A percentile compares a stretch with the other conserved stretches of the same genome.
Conservation (phyloP, 2,888 invertebrate genomes). For the Pseudococcus longispinus region DNA sequence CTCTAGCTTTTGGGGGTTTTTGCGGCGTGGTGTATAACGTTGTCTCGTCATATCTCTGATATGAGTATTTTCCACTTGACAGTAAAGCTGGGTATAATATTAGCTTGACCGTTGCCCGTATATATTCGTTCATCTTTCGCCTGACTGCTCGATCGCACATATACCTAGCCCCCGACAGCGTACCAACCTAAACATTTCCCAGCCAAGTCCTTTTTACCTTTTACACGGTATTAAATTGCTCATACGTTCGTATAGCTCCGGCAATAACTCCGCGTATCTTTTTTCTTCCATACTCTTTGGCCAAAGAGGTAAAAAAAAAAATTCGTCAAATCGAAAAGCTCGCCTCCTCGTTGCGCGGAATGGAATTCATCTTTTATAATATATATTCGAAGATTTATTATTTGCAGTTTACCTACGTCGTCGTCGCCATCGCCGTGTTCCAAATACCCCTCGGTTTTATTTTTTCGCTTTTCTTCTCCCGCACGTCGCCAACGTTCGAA, state of each 20-base stretch:
- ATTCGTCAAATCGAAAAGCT: not conserved
- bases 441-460: not conserved
- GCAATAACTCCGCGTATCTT: not conserved
- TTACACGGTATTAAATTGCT: conserved; percentile 7
- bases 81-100: conserved; percentile 17
- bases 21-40: not conserved
- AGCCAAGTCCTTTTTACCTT: conserved; percentile 10
- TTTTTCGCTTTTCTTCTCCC: not conserved
- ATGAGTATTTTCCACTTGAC: conserved; percentile 24
- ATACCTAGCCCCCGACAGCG: not conserved
- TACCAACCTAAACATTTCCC: not conserved
- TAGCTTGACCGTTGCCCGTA: conserved; percentile 16
- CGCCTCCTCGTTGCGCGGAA: not conserved
- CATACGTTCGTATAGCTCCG: not conserved
- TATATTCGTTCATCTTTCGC: conserved; percentile 27
- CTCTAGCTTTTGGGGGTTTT: not conserved
- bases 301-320: no score
- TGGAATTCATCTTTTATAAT: not conserved
- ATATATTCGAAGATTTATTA: not conserved
- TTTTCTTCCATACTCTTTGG: not conserved
- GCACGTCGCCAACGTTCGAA: not conserved
- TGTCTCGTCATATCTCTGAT: conserved; percentile 21
- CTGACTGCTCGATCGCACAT: conserved; percentile 3
- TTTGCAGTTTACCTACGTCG: not conserved
- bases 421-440: not conserved